Percentiles rank a stretch among this genome's conserved stretches.
Evolutionary conservation across 2,113 vertebrate genomes (phyloP).

Genomic region (Aramus guarauna): DNA sequence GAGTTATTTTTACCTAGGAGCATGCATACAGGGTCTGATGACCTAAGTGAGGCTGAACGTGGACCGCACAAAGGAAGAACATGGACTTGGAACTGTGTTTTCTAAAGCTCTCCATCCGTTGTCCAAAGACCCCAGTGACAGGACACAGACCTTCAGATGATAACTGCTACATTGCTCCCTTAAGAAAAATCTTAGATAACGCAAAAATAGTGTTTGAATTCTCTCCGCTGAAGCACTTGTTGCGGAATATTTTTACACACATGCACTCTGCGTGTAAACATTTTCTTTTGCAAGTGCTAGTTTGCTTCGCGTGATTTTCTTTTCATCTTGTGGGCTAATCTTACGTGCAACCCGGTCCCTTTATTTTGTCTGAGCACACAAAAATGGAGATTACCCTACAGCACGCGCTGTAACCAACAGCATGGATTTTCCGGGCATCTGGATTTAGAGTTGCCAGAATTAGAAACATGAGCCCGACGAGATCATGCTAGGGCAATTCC

Average conservation of each 20-base stretch:
- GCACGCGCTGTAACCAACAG: not conserved
- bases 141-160: not conserved
- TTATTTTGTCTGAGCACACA: not conserved
- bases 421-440: slow-evolving; percentile 40
- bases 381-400: slow-evolving; percentile 13
- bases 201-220: not conserved
- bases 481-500: slow-evolving; percentile 40
- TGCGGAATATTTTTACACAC: not conserved
- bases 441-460: slow-evolving; percentile 56
- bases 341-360: not conserved
- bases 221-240: not conserved
- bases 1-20: not conserved
- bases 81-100: not conserved
- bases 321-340: not conserved
- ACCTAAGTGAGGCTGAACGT: not conserved
- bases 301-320: not conserved
- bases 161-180: accelerated
- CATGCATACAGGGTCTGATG: not conserved
- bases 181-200: not conserved
- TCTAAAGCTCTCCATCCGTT: not conserved
- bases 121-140: not conserved
- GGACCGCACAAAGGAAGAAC: not conserved
- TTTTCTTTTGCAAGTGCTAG: not conserved
- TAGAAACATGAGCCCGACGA: slow-evolving; percentile 36
- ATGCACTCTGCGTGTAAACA: accelerated